These are phyloP conservation scores for Etheostoma spectabile DNA, from an alignment of 2,113 vertebrate genomes.

Conservation along the genomic window DNA sequence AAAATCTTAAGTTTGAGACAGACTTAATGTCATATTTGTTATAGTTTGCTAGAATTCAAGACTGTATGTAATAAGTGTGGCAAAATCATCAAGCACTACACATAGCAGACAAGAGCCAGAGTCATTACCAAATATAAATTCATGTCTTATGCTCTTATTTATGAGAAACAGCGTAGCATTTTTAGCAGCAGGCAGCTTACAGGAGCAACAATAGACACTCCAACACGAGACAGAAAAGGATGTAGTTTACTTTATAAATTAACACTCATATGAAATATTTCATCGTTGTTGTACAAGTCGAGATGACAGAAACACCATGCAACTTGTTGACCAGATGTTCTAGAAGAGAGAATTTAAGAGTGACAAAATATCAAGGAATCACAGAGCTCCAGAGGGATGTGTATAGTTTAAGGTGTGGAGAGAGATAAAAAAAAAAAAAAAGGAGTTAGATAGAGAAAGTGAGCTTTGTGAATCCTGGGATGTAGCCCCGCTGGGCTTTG, in stretches of 20 bases:
- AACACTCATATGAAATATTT: neutral
- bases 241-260: constrained; percentile 17
- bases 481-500: constrained; percentile 48
- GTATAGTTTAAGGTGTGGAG: constrained; percentile 18
- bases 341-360: constrained; percentile 19
- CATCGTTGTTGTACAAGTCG: neutral
- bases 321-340: constrained; percentile 20
- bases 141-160: constrained; percentile 26
- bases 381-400: constrained; percentile 19
- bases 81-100: constrained; percentile 33
- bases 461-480: constrained; percentile 59
- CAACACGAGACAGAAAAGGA: constrained; percentile 3
- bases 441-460: constrained; percentile 38
- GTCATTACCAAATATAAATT: constrained; percentile 36
- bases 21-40: constrained; percentile 44
- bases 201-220: constrained; percentile 3
- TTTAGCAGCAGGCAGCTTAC: constrained; percentile 10
- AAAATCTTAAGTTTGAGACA: constrained; percentile 6
- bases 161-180: constrained; percentile 19
- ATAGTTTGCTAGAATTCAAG: constrained; percentile 3
- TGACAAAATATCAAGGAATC: constrained; percentile 39
- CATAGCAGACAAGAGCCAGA: constrained; percentile 20
- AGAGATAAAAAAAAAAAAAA: constrained; percentile 38
- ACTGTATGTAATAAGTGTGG: constrained; percentile 28
- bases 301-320: neutral